Conservation (phyloP, 2,888 invertebrate genomes). For the Ceraclea dissimilis region DNA sequence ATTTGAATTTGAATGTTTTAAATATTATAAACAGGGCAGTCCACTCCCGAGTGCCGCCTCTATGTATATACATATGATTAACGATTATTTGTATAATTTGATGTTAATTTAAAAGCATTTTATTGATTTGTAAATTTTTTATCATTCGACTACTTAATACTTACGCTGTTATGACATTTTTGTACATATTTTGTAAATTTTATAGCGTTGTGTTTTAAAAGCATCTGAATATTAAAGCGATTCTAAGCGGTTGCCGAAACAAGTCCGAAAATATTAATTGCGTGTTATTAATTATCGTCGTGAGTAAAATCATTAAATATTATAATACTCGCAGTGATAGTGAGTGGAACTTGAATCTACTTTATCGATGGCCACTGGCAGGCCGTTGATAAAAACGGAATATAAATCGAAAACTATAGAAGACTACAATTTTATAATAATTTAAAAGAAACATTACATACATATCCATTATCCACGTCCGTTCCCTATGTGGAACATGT, state of each 20-base stretch:
- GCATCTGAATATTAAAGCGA: conserved; percentile 7
- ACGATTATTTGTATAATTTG: conserved; percentile 9
- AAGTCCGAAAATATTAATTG: background rate
- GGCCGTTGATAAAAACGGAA: too few species aligned
- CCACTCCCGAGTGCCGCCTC: background rate
- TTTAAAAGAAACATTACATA: too few species aligned
- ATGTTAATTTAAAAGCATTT: conserved; percentile 11
- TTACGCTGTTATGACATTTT: conserved; percentile 8
- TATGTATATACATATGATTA: background rate
- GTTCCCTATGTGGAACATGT: too few species aligned
- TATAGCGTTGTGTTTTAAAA: conserved; percentile 3
- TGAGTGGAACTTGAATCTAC: background rate
- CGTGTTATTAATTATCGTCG: background rate
- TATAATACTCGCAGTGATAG: background rate
- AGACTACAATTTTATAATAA: too few species aligned
- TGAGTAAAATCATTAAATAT: background rate
- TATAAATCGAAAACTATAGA: too few species aligned
- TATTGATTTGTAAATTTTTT: conserved; percentile 12
- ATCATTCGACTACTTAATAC: conserved; percentile 1
- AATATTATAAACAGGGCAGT: too few species aligned
- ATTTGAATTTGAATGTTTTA: too few species aligned
- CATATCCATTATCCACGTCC: too few species aligned
- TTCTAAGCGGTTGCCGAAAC: background rate
- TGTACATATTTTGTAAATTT: conserved; percentile 7
- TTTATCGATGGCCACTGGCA: background rate